These are phyloP conservation scores for Corythaeola cristata DNA, from an alignment of 2,113 vertebrate genomes.

Conservation along the genomic window DNA sequence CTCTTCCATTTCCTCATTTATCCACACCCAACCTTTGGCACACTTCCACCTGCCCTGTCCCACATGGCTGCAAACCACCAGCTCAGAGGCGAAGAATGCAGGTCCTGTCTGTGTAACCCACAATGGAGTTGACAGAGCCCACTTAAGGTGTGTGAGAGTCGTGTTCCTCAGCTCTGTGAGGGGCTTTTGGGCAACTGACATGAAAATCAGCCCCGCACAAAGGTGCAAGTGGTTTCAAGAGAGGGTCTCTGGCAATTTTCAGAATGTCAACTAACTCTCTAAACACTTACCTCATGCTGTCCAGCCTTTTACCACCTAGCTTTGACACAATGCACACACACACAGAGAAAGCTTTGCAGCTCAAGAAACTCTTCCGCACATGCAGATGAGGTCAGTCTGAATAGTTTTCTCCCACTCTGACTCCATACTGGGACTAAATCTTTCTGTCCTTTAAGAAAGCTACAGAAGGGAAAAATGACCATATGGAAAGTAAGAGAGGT, in stretches of 20 bases:
- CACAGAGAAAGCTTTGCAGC: neutral
- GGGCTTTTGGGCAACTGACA: neutral
- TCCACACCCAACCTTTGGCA: neutral
- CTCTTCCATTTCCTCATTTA: neutral
- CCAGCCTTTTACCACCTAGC: constrained; percentile 38
- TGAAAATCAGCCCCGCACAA: neutral
- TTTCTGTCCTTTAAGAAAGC: neutral
- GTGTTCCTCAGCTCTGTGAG: neutral
- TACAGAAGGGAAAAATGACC: neutral
- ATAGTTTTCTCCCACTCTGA: neutral
- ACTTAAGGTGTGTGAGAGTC: neutral
- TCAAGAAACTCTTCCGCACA: neutral
- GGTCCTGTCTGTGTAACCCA: neutral
- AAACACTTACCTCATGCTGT: constrained; percentile 59
- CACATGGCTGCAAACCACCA: neutral
- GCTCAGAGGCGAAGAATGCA: neutral
- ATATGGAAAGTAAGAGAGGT: neutral
- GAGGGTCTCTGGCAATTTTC: constrained; percentile 46
- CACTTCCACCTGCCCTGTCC: neutral
- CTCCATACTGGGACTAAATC: neutral
- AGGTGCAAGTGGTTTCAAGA: neutral
- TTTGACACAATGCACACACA: neutral
- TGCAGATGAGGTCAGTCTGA: neutral
- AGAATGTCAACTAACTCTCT: constrained; percentile 19
- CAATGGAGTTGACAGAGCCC: neutral